Conservation (phyloP, 2,113 vertebrate genomes). For the Ibidorhyncha struthersii region DNA sequence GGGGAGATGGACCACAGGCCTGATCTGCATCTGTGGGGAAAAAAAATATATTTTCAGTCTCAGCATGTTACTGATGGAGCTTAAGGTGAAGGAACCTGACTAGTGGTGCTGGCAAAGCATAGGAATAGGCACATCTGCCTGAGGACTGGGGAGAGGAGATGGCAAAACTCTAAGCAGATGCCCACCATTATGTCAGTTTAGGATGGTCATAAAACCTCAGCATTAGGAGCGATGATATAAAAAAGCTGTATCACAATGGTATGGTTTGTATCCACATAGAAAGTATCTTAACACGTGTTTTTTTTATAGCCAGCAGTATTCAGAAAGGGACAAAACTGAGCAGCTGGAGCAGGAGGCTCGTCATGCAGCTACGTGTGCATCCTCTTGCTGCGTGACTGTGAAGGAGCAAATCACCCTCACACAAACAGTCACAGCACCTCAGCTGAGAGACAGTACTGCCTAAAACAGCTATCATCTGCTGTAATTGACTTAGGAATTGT, state of each 20-base stretch:
- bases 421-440: not conserved
- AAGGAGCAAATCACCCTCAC: not conserved
- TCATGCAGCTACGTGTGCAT: rapidly evolving
- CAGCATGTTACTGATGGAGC: rapidly evolving
- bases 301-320: not conserved
- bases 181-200: not conserved
- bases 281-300: not conserved
- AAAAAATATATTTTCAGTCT: not conserved
- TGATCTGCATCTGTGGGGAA: not conserved
- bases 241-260: not conserved
- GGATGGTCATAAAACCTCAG: not conserved
- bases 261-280: not conserved
- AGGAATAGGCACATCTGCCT: not conserved
- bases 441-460: not conserved
- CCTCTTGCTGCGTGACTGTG: not conserved
- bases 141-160: not conserved
- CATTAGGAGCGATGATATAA: rapidly evolving
- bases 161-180: not conserved
- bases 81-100: not conserved
- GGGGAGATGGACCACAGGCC: not conserved
- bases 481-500: not conserved
- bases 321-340: not conserved
- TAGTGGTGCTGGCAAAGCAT: not conserved
- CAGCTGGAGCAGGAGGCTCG: not conserved
- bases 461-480: not conserved